Percentiles rank a stretch among this genome's conserved stretches.
phyloP scores from a whole-genome alignment of 2,888 invertebrate genomes.

The Cheilosia pagana region DNA sequence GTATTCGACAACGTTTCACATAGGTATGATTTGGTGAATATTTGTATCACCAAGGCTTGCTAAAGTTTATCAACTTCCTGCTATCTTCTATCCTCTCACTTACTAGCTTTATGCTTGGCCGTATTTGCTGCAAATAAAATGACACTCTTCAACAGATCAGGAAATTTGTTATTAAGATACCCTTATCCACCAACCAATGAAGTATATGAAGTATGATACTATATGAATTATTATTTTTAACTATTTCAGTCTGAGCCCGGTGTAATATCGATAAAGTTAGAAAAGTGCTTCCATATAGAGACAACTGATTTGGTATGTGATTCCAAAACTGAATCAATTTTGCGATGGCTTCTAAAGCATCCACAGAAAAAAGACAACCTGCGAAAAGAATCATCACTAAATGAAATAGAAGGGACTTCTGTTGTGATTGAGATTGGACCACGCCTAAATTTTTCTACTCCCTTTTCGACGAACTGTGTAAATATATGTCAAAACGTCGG shows the following conservation, averaged over 20 bases:
- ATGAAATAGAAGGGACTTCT: conserved; percentile 80
- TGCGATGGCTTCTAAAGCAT: conserved; percentile 92
- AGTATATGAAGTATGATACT: no score
- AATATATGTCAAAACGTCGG: conserved; percentile 96
- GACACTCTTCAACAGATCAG: no score
- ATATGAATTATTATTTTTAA: background rate
- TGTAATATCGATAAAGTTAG: conserved; percentile 81
- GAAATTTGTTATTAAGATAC: no score
- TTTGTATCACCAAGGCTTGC: no score
- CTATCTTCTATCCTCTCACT: no score
- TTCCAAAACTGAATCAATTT: conserved; percentile 86
- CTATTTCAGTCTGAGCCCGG: conserved; percentile 31
- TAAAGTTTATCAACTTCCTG: no score
- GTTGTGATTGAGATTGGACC: conserved; percentile 94
- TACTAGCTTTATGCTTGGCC: no score
- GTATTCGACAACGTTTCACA: no score
- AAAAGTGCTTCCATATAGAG: conserved; percentile 93
- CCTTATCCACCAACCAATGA: no score
- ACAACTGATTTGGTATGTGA: conserved; percentile 82
- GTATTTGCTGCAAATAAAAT: no score
- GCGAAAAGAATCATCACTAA: conserved; percentile 75
- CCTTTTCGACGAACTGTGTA: conserved; percentile 97
- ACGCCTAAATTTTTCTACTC: conserved; percentile 96
- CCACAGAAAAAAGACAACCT: conserved; percentile 87
- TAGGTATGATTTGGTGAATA: no score